Base-by-base conservation (phyloP, 2,888 invertebrate genomes). In the Brachyopa scutellaris region DNA sequence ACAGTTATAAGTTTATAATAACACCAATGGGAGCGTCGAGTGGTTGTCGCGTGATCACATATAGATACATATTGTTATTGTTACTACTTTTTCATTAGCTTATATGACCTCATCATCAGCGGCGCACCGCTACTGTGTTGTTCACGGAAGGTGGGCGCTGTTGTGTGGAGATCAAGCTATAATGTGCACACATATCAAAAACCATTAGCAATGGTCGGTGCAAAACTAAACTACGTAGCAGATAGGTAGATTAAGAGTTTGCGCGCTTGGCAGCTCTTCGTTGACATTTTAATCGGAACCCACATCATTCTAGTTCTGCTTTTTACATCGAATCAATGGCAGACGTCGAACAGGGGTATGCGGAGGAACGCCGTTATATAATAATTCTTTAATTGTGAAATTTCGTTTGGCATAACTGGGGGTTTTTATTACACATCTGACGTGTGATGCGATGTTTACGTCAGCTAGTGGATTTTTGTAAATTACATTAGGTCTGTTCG, bases 371-470 rank as follows among this genome's bases (percentile, higher is more conserved):
- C 2, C 21, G 33, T 76, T 69, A 62, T 69, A 38, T 69, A 77
- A 77, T 69, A 69, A 69, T 13, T 33, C 49, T 40, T 69, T 76
- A 23, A 42, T 69, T 42, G 36, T 57, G 61, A 31, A 61, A 59
- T 70, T 51, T 77, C 62, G 55, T 64, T 70, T 45, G 64, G 42
- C 66, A 51, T 72, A 64, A 73, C 64, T 19, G 40, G 21, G n/a
- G 72, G 70, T 38, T 78, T 64, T 31, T 29, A 47, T 77, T 53
- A 45, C 72, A 51, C 19, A 29, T 38, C 29, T 66, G 49, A 66
- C 51, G 74, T 66, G 61, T 11, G 61, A 53, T 57, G 61, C 21
- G 5, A 15, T 59, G 67, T 53, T 67, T 49, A 67, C 57, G 66
- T 17, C 11, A 49, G 64, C 21, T 51, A 38, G 29, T 67, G 36